Percentiles rank a stretch among this genome's conserved stretches.
These are phyloP conservation scores for Sapajus apella DNA, from an alignment of 2,113 vertebrate species.

Conservation along the genomic window DNA sequence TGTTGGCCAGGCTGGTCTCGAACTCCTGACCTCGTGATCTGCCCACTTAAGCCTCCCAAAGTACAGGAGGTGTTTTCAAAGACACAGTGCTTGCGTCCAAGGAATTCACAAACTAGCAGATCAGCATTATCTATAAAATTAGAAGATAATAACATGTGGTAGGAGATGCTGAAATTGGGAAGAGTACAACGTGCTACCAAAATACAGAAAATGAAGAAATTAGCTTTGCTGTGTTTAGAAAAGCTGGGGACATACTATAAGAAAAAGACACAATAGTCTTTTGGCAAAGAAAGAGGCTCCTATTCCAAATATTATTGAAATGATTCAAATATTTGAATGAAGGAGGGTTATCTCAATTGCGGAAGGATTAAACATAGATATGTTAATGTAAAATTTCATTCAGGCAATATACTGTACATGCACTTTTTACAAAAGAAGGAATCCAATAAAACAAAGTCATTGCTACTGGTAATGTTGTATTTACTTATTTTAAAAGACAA, in stretches of 20 bases:
- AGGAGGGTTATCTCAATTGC: background rate
- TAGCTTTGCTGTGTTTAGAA: background rate
- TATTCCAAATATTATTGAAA: background rate
- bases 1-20: too few relatives aligned
- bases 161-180: background rate
- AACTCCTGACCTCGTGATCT: too few relatives aligned
- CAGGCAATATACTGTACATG: accelerated
- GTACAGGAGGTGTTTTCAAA: background rate
- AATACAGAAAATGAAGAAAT: background rate
- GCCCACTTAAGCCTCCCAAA: too few relatives aligned
- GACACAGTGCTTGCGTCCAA: background rate
- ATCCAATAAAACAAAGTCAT: background rate
- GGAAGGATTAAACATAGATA: background rate
- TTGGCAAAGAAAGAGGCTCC: background rate
- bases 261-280: background rate
- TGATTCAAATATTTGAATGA: background rate
- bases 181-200: background rate
- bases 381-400: background rate
- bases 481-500: too few relatives aligned
- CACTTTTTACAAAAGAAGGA: background rate
- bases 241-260: background rate
- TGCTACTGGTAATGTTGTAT: background rate
- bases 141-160: background rate
- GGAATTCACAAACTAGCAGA: background rate
- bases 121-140: background rate